Base-by-base conservation (phyloP, 2,888 invertebrate genomes). In the Protonemura montana region DNA sequence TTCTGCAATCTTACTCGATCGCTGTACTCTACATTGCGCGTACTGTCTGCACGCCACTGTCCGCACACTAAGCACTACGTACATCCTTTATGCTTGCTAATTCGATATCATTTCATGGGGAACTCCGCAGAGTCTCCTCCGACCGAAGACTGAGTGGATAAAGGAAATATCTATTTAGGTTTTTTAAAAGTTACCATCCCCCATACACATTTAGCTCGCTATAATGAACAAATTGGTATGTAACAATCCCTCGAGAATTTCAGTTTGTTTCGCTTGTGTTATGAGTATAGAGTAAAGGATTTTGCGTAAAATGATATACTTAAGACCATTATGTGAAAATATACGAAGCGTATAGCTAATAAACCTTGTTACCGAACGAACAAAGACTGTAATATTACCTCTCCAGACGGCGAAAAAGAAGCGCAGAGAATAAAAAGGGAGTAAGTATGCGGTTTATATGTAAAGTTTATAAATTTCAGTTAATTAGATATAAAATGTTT, bases 291-390 rank as follows among this genome's bases (percentile, higher is more conserved):
- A 21, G 59, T 21, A 59, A 59, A 59, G 81, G n/a, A 81, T 81
- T 81, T 81, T 28, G 81, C 81, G 81, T 81, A 81, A 81, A 81
- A 81, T 81, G 81, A 81, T 81, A 81, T 81, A 59, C 59, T 81
- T 81, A 81, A 81, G 81, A 81, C 29, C 30, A 29, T 59, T 59
- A 59, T 59, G 59, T 10, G 59, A 59, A 59, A 59, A 59, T 59
- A 59, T 59, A 21, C 59, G 59, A 59, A 59, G 59, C 59, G 59
- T 59, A 59, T 21, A 21, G 59, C 59, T 13, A 59, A 59, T 59
- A 59, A 59, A 59, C 59, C 59, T 59, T 59, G 59, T 59, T 59
- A 59, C 59, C 59, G 59, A 59, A 59, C 59, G 21, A 59, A 59
- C 59, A 59, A 59, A 59, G 59, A 59, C 59, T 59, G 13, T 59